phyloP scores from a whole-genome alignment of 2,797 vertebrate genomes.

The Myoxocephalus aenaeus region DNA sequence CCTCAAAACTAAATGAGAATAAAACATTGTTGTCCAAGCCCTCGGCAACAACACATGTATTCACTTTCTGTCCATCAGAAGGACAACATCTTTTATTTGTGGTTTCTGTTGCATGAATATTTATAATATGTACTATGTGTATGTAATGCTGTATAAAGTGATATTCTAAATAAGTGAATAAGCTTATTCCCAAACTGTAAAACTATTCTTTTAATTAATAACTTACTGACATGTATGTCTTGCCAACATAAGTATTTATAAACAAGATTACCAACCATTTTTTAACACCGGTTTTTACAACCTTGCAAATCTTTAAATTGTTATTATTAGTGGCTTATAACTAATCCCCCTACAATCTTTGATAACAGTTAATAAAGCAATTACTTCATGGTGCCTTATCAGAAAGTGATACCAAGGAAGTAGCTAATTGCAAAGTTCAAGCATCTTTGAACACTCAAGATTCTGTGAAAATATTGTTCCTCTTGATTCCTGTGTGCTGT shows the following conservation, averaged over 20 bases:
- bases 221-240: background rate
- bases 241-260: background rate
- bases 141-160: background rate
- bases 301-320: background rate
- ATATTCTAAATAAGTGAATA: background rate
- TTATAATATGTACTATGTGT: too few species aligned
- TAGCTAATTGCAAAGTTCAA: slow-evolving; percentile 33
- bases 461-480: slow-evolving; percentile 27
- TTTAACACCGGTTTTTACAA: background rate
- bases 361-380: background rate
- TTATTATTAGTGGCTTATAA: background rate
- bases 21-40: background rate
- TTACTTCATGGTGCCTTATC: background rate
- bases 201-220: background rate
- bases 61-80: too few species aligned
- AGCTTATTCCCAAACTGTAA: background rate
- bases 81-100: too few species aligned
- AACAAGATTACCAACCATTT: background rate
- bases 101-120: too few species aligned
- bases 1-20: background rate
- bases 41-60: too few species aligned
- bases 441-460: slow-evolving; percentile 18
- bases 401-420: background rate
- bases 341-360: background rate
- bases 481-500: slow-evolving; percentile 14